phyloP scores from a whole-genome alignment of 2,888 invertebrate species.

The Elegia similella region DNA sequence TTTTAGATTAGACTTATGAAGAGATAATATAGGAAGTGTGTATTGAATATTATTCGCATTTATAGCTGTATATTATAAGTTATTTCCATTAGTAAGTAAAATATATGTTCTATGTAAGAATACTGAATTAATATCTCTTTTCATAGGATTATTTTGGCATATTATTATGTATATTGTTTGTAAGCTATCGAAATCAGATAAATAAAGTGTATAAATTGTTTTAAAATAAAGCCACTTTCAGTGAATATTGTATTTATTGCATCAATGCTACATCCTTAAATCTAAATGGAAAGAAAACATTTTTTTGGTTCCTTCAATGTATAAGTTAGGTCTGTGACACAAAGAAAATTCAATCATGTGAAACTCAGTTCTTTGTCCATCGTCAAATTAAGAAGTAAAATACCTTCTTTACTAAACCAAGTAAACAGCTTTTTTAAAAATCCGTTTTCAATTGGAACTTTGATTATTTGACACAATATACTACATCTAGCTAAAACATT shows the following conservation, averaged over 20 bases:
- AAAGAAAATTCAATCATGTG: too few species aligned
- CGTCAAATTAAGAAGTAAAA: too few species aligned
- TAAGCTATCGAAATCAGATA: not conserved
- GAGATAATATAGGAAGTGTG: too few species aligned
- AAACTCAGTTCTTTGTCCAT: too few species aligned
- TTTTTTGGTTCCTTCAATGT: not conserved
- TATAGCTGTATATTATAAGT: too few species aligned
- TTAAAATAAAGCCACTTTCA: not conserved
- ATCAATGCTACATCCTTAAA: slow-evolving; percentile 5
- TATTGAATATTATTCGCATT: too few species aligned
- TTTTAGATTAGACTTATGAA: too few species aligned
- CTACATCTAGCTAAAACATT: slow-evolving; percentile 21
- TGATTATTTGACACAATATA: not conserved
- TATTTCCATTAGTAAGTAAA: too few species aligned
- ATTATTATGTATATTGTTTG: not conserved
- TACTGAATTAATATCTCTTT: not conserved
- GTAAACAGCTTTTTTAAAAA: too few species aligned
- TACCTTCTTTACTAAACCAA: too few species aligned
- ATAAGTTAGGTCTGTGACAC: not conserved
- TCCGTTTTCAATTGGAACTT: not conserved
- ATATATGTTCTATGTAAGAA: too few species aligned
- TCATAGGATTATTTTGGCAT: not conserved
- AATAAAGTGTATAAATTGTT: not conserved
- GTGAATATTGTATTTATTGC: slow-evolving; percentile 1
- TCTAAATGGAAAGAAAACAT: not conserved